These are phyloP conservation scores for Nycteola revayana DNA, from an alignment of 2,888 invertebrate genomes.

Conservation along the genomic window DNA sequence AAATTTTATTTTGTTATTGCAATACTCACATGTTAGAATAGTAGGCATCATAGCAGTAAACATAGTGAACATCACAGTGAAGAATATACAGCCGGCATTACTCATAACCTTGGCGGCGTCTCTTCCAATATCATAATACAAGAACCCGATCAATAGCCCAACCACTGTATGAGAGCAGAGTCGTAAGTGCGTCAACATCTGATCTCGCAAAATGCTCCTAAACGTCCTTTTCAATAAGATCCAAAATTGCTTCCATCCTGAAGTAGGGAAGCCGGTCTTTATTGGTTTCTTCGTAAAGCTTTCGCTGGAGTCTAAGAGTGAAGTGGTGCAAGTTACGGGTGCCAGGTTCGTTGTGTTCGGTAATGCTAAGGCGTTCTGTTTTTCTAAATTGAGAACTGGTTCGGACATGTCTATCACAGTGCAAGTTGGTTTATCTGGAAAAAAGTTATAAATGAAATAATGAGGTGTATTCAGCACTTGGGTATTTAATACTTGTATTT, in stretches of 20 bases:
- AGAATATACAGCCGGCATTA: slow-evolving; percentile 97
- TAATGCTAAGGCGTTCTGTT: slow-evolving; percentile 50
- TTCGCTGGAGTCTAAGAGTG: slow-evolving; percentile 87
- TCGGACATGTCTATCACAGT: slow-evolving; percentile 80
- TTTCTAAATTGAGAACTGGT: slow-evolving; percentile 58
- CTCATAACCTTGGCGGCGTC: slow-evolving; percentile 97
- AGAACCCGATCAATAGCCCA: slow-evolving; percentile 94
- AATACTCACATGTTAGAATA: slow-evolving; percentile 97
- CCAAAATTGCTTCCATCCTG: slow-evolving; percentile 92
- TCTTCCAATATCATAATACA: slow-evolving; percentile 96
- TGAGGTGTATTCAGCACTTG: too few species aligned
- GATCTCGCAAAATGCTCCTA: slow-evolving; percentile 90
- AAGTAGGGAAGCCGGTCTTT: slow-evolving; percentile 90
- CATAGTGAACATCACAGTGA: slow-evolving; percentile 97
- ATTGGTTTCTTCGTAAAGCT: slow-evolving; percentile 85
- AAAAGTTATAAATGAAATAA: too few species aligned
- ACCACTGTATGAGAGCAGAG: slow-evolving; percentile 93
- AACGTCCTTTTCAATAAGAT: slow-evolving; percentile 93
- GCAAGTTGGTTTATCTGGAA: slow-evolving; percentile 75
- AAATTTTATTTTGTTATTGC: too few species aligned
- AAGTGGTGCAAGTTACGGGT: slow-evolving; percentile 86
- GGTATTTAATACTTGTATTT: too few species aligned
- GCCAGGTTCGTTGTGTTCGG: slow-evolving; percentile 66
- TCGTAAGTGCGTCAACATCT: slow-evolving; percentile 94
- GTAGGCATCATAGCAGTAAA: slow-evolving; percentile 99